A percentile compares a stretch with the other conserved stretches of the same genome.
Evolutionary conservation across 2,113 vertebrate genomes (phyloP).

Genomic region (Austrofundulus limnaeus): DNA sequence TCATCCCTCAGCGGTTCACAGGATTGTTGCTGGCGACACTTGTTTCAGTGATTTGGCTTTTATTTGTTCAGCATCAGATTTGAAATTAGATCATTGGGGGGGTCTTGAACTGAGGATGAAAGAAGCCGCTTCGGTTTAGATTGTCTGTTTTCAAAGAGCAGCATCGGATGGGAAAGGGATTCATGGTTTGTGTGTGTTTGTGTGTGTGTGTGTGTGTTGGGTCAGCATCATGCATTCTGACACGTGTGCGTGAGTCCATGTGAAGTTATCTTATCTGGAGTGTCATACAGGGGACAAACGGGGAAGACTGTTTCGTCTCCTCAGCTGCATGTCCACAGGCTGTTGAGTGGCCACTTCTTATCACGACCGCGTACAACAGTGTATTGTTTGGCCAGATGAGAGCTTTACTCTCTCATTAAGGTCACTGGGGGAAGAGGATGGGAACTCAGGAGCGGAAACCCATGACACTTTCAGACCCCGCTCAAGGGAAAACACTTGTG

Average conservation of each 20-base stretch:
- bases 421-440: conserved; percentile 67
- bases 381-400: conserved; percentile 73
- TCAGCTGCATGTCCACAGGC: conserved; percentile 76
- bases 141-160: conserved; percentile 58
- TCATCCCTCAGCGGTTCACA: conserved; percentile 51
- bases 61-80: conserved; percentile 60
- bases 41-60: conserved; percentile 51
- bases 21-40: conserved; percentile 62
- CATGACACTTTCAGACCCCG: conserved; percentile 62
- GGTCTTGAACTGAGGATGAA: conserved; percentile 64
- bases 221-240: conserved; percentile 36
- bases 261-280: conserved; percentile 61
- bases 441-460: conserved; percentile 61
- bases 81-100: conserved; percentile 58
- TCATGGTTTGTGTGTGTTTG: conserved; percentile 15
- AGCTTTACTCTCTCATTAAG: conserved; percentile 70
- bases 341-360: conserved; percentile 60
- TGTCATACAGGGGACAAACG: conserved; percentile 55
- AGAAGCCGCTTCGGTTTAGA: conserved; percentile 45
- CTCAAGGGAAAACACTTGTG: conserved; percentile 63
- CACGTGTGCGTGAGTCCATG: conserved; percentile 42
- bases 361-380: conserved; percentile 64
- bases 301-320: conserved; percentile 41
- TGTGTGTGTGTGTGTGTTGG: conserved; percentile 3
- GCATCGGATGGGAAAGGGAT: conserved; percentile 50